Evolutionary conservation across 2,113 vertebrate genomes (phyloP).

Genomic region (Trachemys scripta): DNA sequence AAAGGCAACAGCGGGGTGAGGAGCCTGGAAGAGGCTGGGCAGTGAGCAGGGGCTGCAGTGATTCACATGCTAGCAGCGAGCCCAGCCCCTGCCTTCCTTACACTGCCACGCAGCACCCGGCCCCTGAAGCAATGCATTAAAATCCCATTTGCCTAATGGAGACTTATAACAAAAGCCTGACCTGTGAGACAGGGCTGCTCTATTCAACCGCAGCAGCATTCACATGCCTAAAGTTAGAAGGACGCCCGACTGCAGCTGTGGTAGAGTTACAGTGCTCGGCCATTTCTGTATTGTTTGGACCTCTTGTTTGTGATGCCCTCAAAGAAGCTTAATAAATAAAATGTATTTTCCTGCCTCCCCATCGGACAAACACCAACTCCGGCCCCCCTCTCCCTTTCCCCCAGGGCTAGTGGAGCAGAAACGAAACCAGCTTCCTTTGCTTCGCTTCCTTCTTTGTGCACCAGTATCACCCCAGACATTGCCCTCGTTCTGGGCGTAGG

Average conservation of each 20-base stretch:
- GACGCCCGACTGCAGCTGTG: neutral
- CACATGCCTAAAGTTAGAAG: neutral
- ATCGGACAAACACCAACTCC: neutral
- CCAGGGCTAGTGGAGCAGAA: neutral
- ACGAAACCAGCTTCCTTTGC: neutral
- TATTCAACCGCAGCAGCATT: neutral
- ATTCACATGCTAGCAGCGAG: neutral
- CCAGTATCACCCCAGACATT: neutral
- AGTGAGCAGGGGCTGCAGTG: neutral
- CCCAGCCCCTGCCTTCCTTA: neutral
- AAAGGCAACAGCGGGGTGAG: neutral
- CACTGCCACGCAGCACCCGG: neutral
- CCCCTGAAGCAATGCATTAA: neutral
- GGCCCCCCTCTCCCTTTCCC: neutral
- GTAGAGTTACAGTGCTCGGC: neutral
- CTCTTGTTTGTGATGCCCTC: neutral
- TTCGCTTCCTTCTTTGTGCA: neutral
- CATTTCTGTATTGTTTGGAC: neutral
- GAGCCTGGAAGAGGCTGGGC: neutral
- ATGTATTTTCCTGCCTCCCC: neutral
- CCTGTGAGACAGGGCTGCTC: neutral
- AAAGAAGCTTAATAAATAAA: neutral
- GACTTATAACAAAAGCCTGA: neutral
- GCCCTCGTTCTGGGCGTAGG: neutral
- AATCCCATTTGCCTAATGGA: constrained; percentile 28